These are phyloP conservation scores for Patella ulyssiponensis DNA, from an alignment of 2,888 invertebrate species.

Conservation along the genomic window DNA sequence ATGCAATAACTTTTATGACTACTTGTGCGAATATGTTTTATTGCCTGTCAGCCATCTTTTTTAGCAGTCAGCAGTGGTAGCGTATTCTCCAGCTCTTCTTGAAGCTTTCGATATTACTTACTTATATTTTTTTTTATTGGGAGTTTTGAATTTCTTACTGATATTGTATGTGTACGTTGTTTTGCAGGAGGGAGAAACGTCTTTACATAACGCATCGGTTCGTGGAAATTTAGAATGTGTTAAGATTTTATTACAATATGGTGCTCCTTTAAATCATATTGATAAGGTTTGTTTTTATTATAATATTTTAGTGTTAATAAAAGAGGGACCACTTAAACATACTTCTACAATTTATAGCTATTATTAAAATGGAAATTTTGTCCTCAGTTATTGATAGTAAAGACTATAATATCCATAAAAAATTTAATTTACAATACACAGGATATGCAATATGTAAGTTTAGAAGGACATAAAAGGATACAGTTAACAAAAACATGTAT, in stretches of 20 bases:
- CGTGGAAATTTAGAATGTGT: constrained; percentile 76
- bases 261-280: constrained; percentile 73
- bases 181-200: constrained; percentile 75
- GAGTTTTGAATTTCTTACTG: too few relatives aligned
- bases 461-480: neutral
- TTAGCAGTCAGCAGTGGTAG: too few relatives aligned
- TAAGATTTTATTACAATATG: constrained; percentile 73
- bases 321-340: too few relatives aligned
- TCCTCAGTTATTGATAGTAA: neutral
- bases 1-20: too few relatives aligned
- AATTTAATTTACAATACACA: neutral
- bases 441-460: neutral
- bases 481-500: too few relatives aligned
- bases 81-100: too few relatives aligned
- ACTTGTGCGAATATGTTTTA: too few relatives aligned
- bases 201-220: constrained; percentile 75
- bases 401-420: neutral
- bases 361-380: neutral
- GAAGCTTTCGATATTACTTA: too few relatives aligned
- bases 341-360: too few relatives aligned
- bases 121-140: too few relatives aligned
- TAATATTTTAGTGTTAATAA: too few relatives aligned
- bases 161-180: neutral
- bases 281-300: constrained; percentile 71
- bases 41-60: too few relatives aligned